These are phyloP conservation scores for Pyrrhosoma nymphula DNA, from an alignment of 2,888 invertebrate genomes.

Conservation along the genomic window DNA sequence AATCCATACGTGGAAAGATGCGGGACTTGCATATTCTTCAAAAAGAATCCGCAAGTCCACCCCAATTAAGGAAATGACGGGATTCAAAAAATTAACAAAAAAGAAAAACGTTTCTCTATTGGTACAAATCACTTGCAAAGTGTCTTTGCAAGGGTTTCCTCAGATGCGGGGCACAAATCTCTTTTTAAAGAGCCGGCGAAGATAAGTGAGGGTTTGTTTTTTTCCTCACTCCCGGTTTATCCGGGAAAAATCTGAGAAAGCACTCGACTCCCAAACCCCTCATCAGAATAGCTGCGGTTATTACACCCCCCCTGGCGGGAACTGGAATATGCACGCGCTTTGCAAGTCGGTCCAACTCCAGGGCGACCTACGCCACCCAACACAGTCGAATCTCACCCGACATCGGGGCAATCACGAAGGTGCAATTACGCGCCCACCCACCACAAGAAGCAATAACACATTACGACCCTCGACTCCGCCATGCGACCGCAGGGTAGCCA, in stretches of 20 bases:
- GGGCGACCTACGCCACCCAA: neutral
- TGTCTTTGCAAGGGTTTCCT: neutral
- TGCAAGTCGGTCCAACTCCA: neutral
- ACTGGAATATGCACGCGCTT: neutral
- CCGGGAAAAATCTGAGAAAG: neutral
- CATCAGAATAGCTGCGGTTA: neutral
- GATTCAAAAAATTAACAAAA: neutral
- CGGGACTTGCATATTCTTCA: too few species aligned
- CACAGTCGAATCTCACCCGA: neutral
- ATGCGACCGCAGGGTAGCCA: neutral
- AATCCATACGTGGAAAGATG: too few species aligned
- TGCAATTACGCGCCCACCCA: constrained; percentile 20
- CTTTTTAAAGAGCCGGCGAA: neutral
- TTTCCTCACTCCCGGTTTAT: neutral
- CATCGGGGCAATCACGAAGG: constrained; percentile 44
- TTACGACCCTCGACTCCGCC: constrained; percentile 25
- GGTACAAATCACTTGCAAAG: neutral
- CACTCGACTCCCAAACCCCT: neutral
- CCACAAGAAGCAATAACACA: constrained; percentile 41
- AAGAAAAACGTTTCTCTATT: neutral
- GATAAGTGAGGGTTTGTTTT: neutral
- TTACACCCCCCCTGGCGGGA: neutral
- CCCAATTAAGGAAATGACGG: neutral
- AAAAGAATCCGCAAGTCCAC: neutral
- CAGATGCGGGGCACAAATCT: neutral